phyloP scores from a whole-genome alignment of 2,888 invertebrate species.

The Xiphydria camelus region DNA sequence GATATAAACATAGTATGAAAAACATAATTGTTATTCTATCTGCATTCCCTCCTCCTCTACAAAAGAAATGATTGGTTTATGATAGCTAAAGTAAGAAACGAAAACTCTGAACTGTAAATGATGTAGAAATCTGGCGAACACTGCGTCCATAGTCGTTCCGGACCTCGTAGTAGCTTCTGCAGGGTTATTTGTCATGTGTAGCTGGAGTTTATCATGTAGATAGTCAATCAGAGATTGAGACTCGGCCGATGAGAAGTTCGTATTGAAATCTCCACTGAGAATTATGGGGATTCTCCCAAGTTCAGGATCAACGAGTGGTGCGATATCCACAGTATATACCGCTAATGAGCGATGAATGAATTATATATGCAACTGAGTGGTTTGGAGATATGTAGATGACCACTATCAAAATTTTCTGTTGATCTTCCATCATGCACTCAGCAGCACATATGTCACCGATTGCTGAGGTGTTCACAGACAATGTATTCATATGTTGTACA shows the following conservation, averaged over 20 bases:
- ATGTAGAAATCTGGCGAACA: slow-evolving; percentile 16
- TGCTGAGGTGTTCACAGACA: not conserved
- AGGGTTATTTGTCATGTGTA: slow-evolving; percentile 13
- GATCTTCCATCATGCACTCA: slow-evolving; percentile 9
- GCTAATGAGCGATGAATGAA: slow-evolving; percentile 5
- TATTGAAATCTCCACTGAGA: not conserved
- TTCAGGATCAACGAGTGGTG: no score
- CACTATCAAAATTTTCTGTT: slow-evolving; percentile 6
- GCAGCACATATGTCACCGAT: slow-evolving; percentile 15
- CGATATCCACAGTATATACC: not conserved
- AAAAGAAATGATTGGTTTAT: slow-evolving; percentile 24
- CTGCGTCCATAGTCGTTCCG: slow-evolving; percentile 21
- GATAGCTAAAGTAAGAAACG: slow-evolving; percentile 19
- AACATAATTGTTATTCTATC: no score
- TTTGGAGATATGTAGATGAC: slow-evolving; percentile 15
- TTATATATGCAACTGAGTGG: slow-evolving; percentile 5
- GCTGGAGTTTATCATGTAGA: slow-evolving; percentile 1
- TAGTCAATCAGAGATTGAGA: not conserved
- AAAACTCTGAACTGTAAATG: slow-evolving; percentile 11
- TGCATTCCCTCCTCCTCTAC: no score
- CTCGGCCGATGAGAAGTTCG: not conserved
- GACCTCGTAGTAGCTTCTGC: slow-evolving; percentile 16
- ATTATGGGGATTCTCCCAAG: not conserved
- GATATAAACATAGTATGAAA: no score
- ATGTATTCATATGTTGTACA: no score